Conservation (phyloP, 2,113 vertebrate genomes). For the Sisor rabdophorus region DNA sequence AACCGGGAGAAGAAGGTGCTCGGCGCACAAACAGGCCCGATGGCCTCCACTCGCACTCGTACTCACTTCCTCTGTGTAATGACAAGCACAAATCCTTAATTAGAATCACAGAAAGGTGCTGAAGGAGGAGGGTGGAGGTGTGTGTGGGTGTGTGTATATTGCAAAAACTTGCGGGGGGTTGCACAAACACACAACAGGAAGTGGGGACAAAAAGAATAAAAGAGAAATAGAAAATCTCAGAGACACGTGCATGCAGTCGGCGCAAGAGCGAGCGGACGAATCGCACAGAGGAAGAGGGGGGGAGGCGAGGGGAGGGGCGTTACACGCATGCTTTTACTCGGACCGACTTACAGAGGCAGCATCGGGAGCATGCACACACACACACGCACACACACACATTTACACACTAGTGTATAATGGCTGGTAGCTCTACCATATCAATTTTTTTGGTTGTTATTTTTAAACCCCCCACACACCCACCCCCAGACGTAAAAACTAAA, state of each 20-base stretch:
- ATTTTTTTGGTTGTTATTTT: conserved; percentile 14
- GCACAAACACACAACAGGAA: conserved; percentile 65
- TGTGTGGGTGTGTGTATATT: neutral
- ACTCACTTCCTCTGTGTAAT: conserved; percentile 72
- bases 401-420: conserved; percentile 31
- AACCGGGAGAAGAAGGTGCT: conserved; percentile 69
- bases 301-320: neutral
- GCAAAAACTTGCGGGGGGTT: conserved; percentile 51
- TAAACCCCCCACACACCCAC: conserved; percentile 39
- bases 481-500: conserved; percentile 63
- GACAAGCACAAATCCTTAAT: conserved; percentile 74
- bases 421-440: too few species aligned
- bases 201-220: conserved; percentile 34
- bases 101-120: conserved; percentile 68
- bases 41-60: conserved; percentile 67
- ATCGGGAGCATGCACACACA: conserved; percentile 51
- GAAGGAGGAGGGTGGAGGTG: neutral
- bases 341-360: conserved; percentile 46
- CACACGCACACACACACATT: conserved; percentile 43
- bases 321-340: conserved; percentile 57
- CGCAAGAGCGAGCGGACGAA: conserved; percentile 24
- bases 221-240: conserved; percentile 33
- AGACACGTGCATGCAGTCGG: conserved; percentile 63
- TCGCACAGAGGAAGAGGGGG: too few species aligned
- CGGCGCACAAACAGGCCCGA: conserved; percentile 65